Base-by-base conservation (phyloP, 2,113 vertebrate genomes). In the Pithys albifrons region DNA sequence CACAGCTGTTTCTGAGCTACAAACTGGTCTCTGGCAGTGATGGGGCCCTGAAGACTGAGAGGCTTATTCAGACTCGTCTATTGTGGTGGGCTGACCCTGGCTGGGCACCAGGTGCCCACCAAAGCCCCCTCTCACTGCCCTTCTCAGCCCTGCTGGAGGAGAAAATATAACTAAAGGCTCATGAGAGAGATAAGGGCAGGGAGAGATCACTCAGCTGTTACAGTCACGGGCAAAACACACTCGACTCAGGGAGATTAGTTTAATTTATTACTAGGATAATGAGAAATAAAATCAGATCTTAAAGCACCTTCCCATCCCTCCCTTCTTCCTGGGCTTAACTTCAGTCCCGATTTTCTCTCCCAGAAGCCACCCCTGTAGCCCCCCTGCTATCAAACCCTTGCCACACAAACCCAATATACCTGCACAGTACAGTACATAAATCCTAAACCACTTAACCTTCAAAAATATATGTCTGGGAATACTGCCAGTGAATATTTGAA, bases 391-490 rank as follows among this genome's bases (percentile, higher is more conserved):
- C 76, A 69, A 62, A 80, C 37, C 55, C 49, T 51, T 57, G 62
- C 43, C 89, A 87, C 49, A 62, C 76, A 64, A 87, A 91, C 76
- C 70, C 55, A 62, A n/a, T 25, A 51, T 70, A 75, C 76, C 91
- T 80, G 43, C 57, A n/a, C 1, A 67, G 76, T 23, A 87, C 1
- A 77, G 79, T 57, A 92, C 58, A 93, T 94, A 95, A 96, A 96
- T 87, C 80, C 89, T 92, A 87, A 84, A 72, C 70, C 84, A 69
- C 86, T 96, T 97, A 96, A 93, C 74, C 90, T 92, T 59, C 78
- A 96, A 78, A 90, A 72, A 86, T 93, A 66, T 81, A 85, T 82
- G 91, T 62, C 79, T 85, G 83, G 89, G 82, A 79, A 78, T 59
- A 35, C 15, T 66, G 52, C 45, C 65, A 96, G 77, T 48, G 82